Base-by-base conservation (phyloP, 2,113 vertebrate species). In the Anguilla japonica region DNA sequence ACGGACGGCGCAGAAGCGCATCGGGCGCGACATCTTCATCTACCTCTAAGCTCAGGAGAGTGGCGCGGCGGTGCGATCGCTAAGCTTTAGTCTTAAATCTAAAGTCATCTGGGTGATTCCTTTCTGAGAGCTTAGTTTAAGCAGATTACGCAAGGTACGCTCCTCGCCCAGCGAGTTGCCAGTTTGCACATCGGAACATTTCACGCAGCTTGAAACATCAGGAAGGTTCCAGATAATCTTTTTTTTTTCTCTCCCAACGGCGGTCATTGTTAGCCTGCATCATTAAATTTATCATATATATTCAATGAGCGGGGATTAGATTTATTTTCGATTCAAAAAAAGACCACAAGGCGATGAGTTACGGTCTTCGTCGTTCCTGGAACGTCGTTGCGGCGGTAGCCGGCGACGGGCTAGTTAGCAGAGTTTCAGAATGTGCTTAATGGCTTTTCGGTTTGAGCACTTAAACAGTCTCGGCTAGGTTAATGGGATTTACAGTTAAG, bases 401-500 rank as follows among this genome's bases (percentile, higher is more conserved):
- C 46, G 34, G 81, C 40, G 41, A 57, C 78, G 82, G 79, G 13
- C 90, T 87, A 88, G 90, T 93, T 91, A 89, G 87, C 34, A 78
- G 85, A 89, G 90, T 89, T 93, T 91, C 87, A 89, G 87, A 93
- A 90, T 91, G 91, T 90, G 90, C 89, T 91, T 94, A 92, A 94
- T 92, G 86, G 88, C 87, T 90, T 92, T 93, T 91, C 91, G 90
- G 89, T 91, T 92, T 83, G 85, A 89, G 86, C 90, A 91, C 92
- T 93, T 94, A 93, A 94, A 93, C 22, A 90, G 79, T 89, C 91
- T 90, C 89, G 92, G 88, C 91, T 92, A 93, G 93, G 93, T 93
- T 94, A 94, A 94, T 94, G 93, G 93, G 94, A 94, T 94, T 93
- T 93, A 90, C 89, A 50, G 89, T 86, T 89, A 92, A 93, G 91